Conservation (phyloP, 2,113 vertebrate genomes). For the Anguilla japonica region DNA sequence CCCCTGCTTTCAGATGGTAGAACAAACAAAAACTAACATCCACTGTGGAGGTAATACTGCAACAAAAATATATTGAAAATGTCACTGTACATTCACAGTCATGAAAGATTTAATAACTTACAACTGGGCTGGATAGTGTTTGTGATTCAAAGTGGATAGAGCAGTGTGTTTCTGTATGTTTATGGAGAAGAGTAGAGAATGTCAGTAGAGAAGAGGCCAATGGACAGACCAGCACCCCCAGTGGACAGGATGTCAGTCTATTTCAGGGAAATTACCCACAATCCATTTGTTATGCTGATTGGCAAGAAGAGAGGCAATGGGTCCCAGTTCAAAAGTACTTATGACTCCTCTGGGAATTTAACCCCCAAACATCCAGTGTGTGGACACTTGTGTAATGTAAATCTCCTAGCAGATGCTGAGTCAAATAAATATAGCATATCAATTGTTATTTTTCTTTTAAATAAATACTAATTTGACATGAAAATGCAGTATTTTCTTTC, state of each 20-base stretch:
- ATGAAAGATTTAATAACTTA: neutral
- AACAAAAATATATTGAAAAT: neutral
- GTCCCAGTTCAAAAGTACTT: neutral
- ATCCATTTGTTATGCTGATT: neutral
- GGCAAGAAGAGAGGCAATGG: neutral
- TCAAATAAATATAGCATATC: neutral
- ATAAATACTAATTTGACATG: too few species aligned
- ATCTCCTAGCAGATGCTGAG: neutral
- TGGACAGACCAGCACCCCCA: neutral
- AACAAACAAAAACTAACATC: neutral
- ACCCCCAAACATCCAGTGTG: neutral
- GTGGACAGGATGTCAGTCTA: neutral
- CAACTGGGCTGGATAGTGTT: neutral
- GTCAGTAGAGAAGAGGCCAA: neutral
- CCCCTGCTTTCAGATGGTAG: neutral
- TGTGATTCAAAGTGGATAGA: neutral
- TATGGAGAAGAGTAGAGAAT: too few species aligned
- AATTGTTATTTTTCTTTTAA: neutral
- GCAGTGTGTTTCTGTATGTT: too few species aligned
- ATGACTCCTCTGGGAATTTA: neutral
- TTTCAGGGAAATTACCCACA: neutral
- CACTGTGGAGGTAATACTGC: neutral
- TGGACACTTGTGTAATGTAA: neutral
- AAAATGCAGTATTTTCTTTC: neutral
- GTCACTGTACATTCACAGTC: neutral